Evolutionary conservation across 1,140 invertebrate genomes (phyloP).

Genomic region (Anoplophora glabripennis): DNA sequence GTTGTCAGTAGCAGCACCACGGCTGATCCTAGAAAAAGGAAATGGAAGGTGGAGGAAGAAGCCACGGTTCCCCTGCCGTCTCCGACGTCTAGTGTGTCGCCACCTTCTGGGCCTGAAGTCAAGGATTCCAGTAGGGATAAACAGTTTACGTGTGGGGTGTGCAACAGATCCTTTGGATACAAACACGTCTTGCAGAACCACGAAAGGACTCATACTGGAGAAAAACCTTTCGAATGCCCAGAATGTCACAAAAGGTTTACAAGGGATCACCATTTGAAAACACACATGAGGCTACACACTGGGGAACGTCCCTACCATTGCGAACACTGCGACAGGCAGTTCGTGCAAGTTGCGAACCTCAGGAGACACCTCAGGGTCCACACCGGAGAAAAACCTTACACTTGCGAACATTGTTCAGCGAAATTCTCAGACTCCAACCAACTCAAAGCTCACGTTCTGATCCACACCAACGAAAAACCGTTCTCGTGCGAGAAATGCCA

Average conservation of each 20-base stretch:
- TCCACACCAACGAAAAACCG: conserved; percentile 87
- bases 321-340: conserved; percentile 84
- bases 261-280: conserved; percentile 92
- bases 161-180: conserved; percentile 82
- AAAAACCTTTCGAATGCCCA: conserved; percentile 93
- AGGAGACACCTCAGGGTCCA: conserved; percentile 90
- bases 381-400: conserved; percentile 92
- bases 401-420: conserved; percentile 83
- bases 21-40: conserved; percentile 42
- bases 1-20: conserved; percentile 51
- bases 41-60: conserved; percentile 45
- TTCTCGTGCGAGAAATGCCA: conserved; percentile 76
- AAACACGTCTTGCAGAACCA: conserved; percentile 96
- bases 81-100: conserved; percentile 53
- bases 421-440: conserved; percentile 93
- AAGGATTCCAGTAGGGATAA: conserved; percentile 67
- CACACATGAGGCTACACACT: conserved; percentile 88
- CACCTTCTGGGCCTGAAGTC: conserved; percentile 50
- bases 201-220: conserved; percentile 93
- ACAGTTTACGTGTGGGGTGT: conserved; percentile 83
- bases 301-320: conserved; percentile 93
- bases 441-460: conserved; percentile 84
- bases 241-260: conserved; percentile 95
- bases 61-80: conserved; percentile 42
- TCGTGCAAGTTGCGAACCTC: conserved; percentile 92